Base-by-base conservation (phyloP, 2,797 vertebrate genomes). In the Tinamus major region DNA sequence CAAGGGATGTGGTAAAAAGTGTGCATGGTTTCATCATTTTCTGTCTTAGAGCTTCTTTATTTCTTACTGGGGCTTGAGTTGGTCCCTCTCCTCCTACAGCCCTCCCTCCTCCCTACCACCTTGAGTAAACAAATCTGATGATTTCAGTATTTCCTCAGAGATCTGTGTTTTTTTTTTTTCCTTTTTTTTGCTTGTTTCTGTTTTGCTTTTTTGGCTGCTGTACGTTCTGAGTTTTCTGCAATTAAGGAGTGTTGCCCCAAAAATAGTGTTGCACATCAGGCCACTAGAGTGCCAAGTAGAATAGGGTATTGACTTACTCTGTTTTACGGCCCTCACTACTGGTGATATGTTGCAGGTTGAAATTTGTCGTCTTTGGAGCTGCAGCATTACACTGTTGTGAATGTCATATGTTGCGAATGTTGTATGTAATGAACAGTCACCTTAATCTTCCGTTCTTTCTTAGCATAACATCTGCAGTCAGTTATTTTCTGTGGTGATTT, bases 101-200 rank as follows among this genome's bases (percentile, higher is more conserved):
- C 26, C 12, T 51, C 31, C 70, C 79, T 85, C 24, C 26, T 29
- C 29, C 9, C 16, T 49, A 24, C 48, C 21, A 21, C 42, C 49
- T 90, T 93, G 82, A 87, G 91, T 93, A 90, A 96, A 95, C 79
- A 91, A 87, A 67, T 89, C 37, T 56, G 65, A 55, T 85, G 26
- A 23, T 49, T 91, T 92, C 55, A 78, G 41, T 53, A 65, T 80
- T 37, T 89, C 27, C 37, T 83, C 44, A 10, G 23, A 58, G 79
- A 13, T 89, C 69, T 80, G 29, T 23, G 41, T 18, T 64, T 31
- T 63, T 92, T 80, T 23, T 26, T 23, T 29, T 19, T 63, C 18
- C 42, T 31, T 63, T 92, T 80, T 23, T 26, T 35, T 24, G 10
- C 44, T 64, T 64, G 42, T 63, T 90, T 89, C 65, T 78, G 15